Base-by-base conservation (phyloP, 2,888 invertebrate species). In the Drosophila algonquin region DNA sequence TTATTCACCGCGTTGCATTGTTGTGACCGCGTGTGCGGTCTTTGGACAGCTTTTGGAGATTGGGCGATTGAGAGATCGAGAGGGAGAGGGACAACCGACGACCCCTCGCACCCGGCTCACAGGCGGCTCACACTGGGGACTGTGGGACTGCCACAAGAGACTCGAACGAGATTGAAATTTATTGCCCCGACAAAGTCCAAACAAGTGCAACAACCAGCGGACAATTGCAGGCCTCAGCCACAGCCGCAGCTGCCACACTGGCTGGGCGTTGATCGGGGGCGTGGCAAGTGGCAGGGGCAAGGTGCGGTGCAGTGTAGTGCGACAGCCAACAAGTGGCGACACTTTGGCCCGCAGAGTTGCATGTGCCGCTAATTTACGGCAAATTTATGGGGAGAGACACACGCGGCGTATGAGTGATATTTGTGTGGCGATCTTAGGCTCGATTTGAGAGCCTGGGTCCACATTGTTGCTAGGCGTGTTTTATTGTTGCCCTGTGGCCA, bases 91-190 rank as follows among this genome's bases (percentile, higher is more conserved):
- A 14, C 35, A 6, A 6, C 40, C 14, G 2, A 14, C 35, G 4
- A 1, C 12, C 12, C 3, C 35, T 35, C 35, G 2, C 30, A 30
- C 30, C 30, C 35, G 44, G 47, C 70, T 73, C 53, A 58, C 67
- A 73, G 67, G 53, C 74, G 58, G 74, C 52, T 59, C 56, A 58
- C 67, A 73, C 24, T 24, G 24, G 24, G 59, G 53, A 67, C 52
- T 60, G 56, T 60, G 74, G 52, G 57, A 40, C 65, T 74, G 83
- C 79, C 76, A 76, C 80, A 58, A 40, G 71, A 85, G 78, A 81
- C 83, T 86, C 89, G 87, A 89, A 87, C 84, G 60, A 86, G 89
- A 88, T 89, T 88, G 80, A 89, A 89, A 87, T 87, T 87, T 87
- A 87, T 87, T 83, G 79, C 73, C 71, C 75, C 76, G 84, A 71